A percentile compares a stretch with the other conserved stretches of the same genome.
Conservation (phyloP, 2,113 vertebrate species). For the Numida meleagris region DNA sequence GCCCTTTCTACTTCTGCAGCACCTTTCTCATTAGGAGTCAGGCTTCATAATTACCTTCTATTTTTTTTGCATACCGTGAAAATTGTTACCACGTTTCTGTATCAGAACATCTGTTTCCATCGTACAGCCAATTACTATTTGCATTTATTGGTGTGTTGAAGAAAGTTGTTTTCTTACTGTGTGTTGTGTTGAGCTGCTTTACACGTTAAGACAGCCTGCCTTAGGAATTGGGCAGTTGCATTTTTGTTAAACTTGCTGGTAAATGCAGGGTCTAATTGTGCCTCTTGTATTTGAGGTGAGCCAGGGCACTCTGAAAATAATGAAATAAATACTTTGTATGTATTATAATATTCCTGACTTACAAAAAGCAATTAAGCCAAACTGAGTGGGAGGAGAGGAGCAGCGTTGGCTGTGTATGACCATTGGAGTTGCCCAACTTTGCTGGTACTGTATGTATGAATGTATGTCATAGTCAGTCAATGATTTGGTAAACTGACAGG, state of each 20-base stretch:
- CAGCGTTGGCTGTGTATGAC: not conserved
- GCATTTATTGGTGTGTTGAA: not conserved
- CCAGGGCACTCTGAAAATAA: not conserved
- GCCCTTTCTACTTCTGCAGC: not conserved
- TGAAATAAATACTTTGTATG: not conserved
- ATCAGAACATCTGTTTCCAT: not conserved
- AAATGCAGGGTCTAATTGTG: not conserved
- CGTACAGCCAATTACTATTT: not conserved
- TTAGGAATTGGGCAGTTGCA: not conserved
- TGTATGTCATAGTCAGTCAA: not conserved
- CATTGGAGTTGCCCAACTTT: not conserved
- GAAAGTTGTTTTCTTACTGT: not conserved
- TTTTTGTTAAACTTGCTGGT: not conserved
- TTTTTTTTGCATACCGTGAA: not conserved
- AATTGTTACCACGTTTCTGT: fast-evolving
- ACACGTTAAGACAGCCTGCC: not conserved
- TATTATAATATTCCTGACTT: not conserved
- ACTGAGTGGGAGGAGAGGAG: not conserved
- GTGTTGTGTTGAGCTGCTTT: not conserved
- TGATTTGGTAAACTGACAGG: not conserved
- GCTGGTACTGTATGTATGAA: not conserved
- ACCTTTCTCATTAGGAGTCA: not conserved
- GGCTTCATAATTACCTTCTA: not conserved
- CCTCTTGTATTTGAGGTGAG: not conserved
- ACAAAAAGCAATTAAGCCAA: not conserved